Evolutionary conservation across 2,888 invertebrate species (phyloP).

Genomic region (Lepidonotus clava): DNA sequence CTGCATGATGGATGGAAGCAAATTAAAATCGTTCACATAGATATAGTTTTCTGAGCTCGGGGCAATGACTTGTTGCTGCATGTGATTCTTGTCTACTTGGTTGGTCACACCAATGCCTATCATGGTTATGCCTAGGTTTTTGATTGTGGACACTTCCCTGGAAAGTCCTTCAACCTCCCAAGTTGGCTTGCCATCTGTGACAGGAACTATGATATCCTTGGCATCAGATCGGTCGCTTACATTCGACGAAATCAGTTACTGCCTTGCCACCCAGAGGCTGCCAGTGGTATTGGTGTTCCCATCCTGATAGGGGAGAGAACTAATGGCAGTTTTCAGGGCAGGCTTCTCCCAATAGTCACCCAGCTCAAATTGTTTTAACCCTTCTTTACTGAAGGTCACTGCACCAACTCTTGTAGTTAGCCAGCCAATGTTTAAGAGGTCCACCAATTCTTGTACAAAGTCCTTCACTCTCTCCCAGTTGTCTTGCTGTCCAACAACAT

Average conservation of each 20-base stretch:
- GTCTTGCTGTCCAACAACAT: background rate
- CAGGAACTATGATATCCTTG: background rate
- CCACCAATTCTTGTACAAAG: background rate
- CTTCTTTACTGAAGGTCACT: background rate
- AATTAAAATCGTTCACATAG: slow-evolving; percentile 21
- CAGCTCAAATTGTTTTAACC: background rate
- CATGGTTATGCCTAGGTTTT: too few relatives aligned
- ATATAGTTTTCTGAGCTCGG: slow-evolving; percentile 9
- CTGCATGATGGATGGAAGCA: background rate
- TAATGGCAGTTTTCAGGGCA: background rate
- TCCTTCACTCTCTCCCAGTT: background rate
- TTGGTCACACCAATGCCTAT: background rate
- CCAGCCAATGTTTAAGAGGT: background rate
- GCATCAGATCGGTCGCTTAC: background rate
- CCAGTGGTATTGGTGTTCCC: slow-evolving; percentile 27
- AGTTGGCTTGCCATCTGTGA: slow-evolving; percentile 44
- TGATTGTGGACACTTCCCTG: too few relatives aligned
- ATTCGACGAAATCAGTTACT: background rate
- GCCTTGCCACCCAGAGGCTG: background rate
- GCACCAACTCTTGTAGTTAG: background rate
- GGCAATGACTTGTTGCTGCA: background rate
- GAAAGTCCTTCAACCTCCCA: background rate
- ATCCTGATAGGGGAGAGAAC: background rate
- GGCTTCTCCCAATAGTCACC: background rate
- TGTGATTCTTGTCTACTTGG: background rate